phyloP scores from a whole-genome alignment of 2,888 invertebrate species.

The Lapara coniferarum region DNA sequence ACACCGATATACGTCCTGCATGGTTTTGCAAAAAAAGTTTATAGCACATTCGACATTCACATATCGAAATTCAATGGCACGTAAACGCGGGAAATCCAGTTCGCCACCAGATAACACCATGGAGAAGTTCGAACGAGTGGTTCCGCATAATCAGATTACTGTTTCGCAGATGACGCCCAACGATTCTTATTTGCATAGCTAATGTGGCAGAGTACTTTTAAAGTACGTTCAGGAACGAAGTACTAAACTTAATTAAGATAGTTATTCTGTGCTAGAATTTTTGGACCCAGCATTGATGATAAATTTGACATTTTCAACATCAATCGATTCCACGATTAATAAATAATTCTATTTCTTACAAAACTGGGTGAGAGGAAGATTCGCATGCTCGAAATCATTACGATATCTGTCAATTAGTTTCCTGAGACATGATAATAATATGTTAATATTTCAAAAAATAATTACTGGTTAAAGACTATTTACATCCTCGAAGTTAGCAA shows the following conservation, averaged over 20 bases:
- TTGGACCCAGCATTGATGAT: neutral
- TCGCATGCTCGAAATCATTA: too few species aligned
- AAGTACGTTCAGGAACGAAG: neutral
- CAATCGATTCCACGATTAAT: too few species aligned
- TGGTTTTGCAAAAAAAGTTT: neutral
- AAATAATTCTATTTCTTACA: too few species aligned
- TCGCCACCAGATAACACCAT: neutral
- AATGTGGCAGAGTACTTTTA: slow-evolving; percentile 73
- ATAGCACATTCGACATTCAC: neutral
- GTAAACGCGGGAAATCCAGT: neutral
- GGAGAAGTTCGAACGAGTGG: slow-evolving; percentile 32
- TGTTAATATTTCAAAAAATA: too few species aligned
- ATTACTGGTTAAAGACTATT: too few species aligned
- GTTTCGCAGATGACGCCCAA: slow-evolving; percentile 50
- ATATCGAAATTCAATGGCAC: neutral
- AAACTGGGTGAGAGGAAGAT: too few species aligned
- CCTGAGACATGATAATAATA: too few species aligned
- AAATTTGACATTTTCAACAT: neutral
- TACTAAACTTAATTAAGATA: neutral
- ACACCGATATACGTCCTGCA: neutral
- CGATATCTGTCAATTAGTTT: too few species aligned
- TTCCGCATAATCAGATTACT: slow-evolving; percentile 69
- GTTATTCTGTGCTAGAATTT: neutral
- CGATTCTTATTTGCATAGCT: slow-evolving; percentile 71
- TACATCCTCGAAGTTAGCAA: too few species aligned